Evolutionary conservation across 1,140 invertebrate genomes (phyloP), one percentile per base, ranked within the genome.

Genomic region (Pogonus chalceus): DNA sequence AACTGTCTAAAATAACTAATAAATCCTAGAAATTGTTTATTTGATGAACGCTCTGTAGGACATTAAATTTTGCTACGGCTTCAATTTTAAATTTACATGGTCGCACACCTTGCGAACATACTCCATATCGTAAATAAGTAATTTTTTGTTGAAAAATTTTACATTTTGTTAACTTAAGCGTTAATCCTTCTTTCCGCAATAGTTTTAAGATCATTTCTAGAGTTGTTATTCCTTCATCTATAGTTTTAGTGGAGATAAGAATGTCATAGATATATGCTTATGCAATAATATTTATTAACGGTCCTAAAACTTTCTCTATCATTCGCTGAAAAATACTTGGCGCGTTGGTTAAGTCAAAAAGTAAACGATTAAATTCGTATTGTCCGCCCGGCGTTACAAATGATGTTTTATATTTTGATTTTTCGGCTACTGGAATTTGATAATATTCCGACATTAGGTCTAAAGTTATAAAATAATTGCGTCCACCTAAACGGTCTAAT

Each of bases 311-410:
- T 7, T 50, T 50, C 43, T 68, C 63, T 23, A 68, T 66, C 4
- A 58, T 35, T 20, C 60, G 20, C 21, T 62, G 58, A 50, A 68
- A 68, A 0, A 61, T 58, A 0, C 59, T 52, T 10, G 69, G 63
- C 2, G 62, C 64, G 47, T 63, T 67, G 0, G 53, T 58, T 0
- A 71, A 35, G 0, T 67, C 68, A 56, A 71, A 69, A 0, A 62
- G 61, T 53, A 65, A 61, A 18, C 57, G 26, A 1, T 60, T 58
- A 56, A 51, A 69, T 53, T 70, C 62, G 35, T 57, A 69, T 2
- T 63, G 57, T 0, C 65, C 64, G 12, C 59, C 58, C 0, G 64
- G 63, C 1, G 63, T 65, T 1, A 65, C 59, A 46, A 54, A 57
- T 1, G 52, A 31, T 2, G 56, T 58, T 16, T 16, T 23, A 9